Evolutionary conservation across 2,888 invertebrate species (phyloP).

Genomic region (Thera obeliscata): DNA sequence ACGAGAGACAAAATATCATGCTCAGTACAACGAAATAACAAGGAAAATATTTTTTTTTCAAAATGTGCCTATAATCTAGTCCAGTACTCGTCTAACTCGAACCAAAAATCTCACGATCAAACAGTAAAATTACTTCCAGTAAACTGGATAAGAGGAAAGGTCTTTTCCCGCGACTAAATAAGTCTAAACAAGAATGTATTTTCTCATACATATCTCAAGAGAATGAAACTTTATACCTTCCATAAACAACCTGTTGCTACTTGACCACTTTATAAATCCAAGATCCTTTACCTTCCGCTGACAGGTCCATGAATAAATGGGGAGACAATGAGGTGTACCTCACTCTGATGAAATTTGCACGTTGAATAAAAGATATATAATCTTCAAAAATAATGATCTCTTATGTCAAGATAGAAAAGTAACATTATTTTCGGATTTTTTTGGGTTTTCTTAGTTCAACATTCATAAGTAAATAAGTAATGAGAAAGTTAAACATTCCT

Average conservation of each 20-base stretch:
- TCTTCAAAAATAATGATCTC: slow-evolving; percentile 10
- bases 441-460: background rate
- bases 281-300: slow-evolving; percentile 35
- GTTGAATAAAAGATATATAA: slow-evolving; percentile 20
- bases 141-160: background rate
- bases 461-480: no score
- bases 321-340: slow-evolving; percentile 15
- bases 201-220: slow-evolving; percentile 26
- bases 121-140: no score
- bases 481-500: no score
- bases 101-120: no score
- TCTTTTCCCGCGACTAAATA: background rate
- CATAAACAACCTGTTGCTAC: slow-evolving; percentile 43
- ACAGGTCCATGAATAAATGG: slow-evolving; percentile 40
- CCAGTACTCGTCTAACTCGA: no score
- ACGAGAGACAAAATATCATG: no score
- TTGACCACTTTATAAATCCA: slow-evolving; percentile 43
- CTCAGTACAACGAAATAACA: no score
- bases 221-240: slow-evolving; percentile 32
- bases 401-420: background rate
- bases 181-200: slow-evolving; percentile 8
- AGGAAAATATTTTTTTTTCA: no score
- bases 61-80: no score
- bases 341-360: slow-evolving; percentile 21
- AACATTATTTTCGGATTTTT: slow-evolving; percentile 3